A percentile compares a stretch with the other conserved stretches of the same genome.
phyloP scores from a whole-genome alignment of 2,797 vertebrate genomes.

The Lithobates pipiens region DNA sequence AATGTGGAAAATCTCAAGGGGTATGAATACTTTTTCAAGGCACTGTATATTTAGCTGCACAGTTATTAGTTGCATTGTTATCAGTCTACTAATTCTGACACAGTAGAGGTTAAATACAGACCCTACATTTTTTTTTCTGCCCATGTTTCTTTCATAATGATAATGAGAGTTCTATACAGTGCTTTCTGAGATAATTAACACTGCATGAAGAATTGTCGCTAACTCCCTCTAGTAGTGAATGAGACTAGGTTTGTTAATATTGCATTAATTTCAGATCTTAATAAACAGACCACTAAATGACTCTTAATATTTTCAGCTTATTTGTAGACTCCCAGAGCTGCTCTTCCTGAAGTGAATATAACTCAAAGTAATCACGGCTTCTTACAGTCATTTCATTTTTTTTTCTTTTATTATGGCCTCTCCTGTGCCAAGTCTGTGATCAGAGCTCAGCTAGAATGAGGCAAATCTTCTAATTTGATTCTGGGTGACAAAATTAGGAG shows the following conservation, averaged over 20 bases:
- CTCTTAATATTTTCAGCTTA: constrained; percentile 42
- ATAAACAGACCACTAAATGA: constrained; percentile 45
- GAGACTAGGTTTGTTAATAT: constrained; percentile 35
- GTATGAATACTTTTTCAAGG: no score
- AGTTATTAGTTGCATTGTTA: background rate
- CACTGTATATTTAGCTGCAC: background rate
- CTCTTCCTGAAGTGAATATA: constrained; percentile 22
- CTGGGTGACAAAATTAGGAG: background rate
- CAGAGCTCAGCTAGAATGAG: background rate
- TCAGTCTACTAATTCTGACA: background rate
- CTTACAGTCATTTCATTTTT: constrained; percentile 8
- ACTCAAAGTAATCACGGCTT: background rate
- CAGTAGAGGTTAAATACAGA: constrained; percentile 9
- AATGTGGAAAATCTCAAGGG: no score
- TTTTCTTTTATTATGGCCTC: constrained; percentile 4
- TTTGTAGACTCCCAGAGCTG: constrained; percentile 32
- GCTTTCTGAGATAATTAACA: constrained; percentile 43
- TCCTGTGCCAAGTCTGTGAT: background rate
- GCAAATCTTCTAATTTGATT: background rate
- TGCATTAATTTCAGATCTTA: constrained; percentile 46
- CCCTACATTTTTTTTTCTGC: background rate
- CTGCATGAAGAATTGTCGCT: constrained; percentile 30
- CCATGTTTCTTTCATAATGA: constrained; percentile 14
- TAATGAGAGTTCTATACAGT: constrained; percentile 22
- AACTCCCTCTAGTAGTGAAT: constrained; percentile 25